Conservation (phyloP, 2,797 vertebrate genomes). For the Siniperca undulata region DNA sequence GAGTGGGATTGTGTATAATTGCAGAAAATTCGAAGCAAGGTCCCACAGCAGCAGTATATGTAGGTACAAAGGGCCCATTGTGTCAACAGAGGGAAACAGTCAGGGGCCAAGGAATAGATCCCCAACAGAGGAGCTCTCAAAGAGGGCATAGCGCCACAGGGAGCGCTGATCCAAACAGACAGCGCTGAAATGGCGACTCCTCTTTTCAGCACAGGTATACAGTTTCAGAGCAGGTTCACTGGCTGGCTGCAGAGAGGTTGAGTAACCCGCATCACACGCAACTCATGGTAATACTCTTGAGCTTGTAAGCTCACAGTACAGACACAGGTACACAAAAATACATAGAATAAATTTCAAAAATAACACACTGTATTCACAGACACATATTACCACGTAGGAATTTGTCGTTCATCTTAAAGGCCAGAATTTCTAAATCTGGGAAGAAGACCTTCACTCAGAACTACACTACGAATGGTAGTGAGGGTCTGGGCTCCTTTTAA, state of each 20-base stretch:
- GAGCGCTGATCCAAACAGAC: conserved; percentile 78
- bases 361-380: conserved; percentile 18
- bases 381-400: conserved; percentile 22
- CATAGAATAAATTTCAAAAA: conserved; percentile 17
- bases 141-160: conserved; percentile 74
- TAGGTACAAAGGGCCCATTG: conserved; percentile 76
- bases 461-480: conserved; percentile 8
- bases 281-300: conserved; percentile 55
- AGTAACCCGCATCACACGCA: conserved; percentile 63
- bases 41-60: conserved; percentile 66
- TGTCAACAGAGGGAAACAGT: conserved; percentile 67
- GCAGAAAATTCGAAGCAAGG: conserved; percentile 64
- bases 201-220: conserved; percentile 78
- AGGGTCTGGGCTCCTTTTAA: conserved; percentile 63
- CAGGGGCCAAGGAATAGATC: conserved; percentile 76
- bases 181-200: conserved; percentile 77
- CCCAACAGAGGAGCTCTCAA: conserved; percentile 73
- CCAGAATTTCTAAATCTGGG: conserved; percentile 14
- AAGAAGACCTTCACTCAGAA: conserved; percentile 31
- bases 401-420: conserved; percentile 17
- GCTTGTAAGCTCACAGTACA: conserved; percentile 38
- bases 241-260: conserved; percentile 57
- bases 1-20: conserved; percentile 65
- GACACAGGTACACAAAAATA: conserved; percentile 12
- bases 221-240: conserved; percentile 72